phyloP scores from a whole-genome alignment of 2,113 vertebrate species.

The Amazona guildingii region DNA sequence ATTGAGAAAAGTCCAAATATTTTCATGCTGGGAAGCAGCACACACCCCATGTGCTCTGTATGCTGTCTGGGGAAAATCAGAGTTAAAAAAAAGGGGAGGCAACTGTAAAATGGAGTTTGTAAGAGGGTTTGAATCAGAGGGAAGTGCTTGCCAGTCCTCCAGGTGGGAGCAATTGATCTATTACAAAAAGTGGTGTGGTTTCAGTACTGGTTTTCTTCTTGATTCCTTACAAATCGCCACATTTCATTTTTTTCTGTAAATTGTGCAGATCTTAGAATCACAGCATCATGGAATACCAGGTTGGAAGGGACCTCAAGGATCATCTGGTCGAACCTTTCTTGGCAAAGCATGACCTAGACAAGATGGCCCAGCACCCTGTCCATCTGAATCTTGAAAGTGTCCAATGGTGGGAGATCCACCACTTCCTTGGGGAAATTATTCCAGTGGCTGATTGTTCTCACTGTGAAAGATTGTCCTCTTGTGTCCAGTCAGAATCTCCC shows the following conservation, averaged over 20 bases:
- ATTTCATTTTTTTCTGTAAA: background rate
- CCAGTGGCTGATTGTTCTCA: background rate
- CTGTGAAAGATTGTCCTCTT: background rate
- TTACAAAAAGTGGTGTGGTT: background rate
- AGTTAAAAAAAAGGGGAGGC: background rate
- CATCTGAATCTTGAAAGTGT: background rate
- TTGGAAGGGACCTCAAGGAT: background rate
- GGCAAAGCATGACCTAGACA: background rate
- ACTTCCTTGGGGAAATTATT: background rate
- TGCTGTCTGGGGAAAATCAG: background rate
- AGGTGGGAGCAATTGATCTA: background rate
- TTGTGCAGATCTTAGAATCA: background rate
- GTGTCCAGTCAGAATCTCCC: background rate
- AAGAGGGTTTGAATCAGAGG: background rate
- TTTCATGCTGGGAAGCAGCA: background rate
- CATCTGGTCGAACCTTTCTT: background rate
- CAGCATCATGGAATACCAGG: background rate
- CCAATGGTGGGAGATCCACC: background rate
- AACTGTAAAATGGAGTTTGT: background rate
- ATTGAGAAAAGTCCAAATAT: background rate
- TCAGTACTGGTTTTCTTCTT: background rate
- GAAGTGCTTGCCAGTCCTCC: background rate
- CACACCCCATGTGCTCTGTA: fast-evolving
- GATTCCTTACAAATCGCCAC: background rate
- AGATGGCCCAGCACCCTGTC: background rate